Base-by-base conservation (phyloP, 2,113 vertebrate genomes). In the Oreotragus oreotragus region DNA sequence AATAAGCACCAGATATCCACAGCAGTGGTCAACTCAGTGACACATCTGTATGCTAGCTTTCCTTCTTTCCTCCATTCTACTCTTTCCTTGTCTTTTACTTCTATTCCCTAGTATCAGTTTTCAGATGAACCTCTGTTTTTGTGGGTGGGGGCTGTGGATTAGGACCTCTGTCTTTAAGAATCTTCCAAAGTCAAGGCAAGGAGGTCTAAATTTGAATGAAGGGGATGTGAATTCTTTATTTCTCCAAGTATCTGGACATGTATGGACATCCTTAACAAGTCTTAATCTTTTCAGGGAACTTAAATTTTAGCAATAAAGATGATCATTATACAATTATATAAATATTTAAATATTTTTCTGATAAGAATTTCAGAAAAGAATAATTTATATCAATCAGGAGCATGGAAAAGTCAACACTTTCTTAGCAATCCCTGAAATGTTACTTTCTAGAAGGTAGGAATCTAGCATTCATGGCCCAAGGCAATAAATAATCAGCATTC, bases 401-500 rank as follows among this genome's bases (percentile, higher is more conserved):
- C 76, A 76, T 28, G 27, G 45, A 58, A 91, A 96, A 85, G 16
- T 53, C 76, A 79, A 49, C n/a, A 92, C 43, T 81, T 91, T 91
- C 39, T 95, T 88, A 92, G 49, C 53, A 36, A n/a, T 94, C 16
- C 43, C 70, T 84, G 84, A 96, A 91, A 95, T 85, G 25, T 16
- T 94, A 60, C 58, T 85, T 51, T 95, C 60, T 79, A 53, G 60
- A 86, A 77, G 51, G 47, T 77, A 21, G 88, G 64, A 62, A 25
- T 51, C 43, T 90, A 43, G 58, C 39, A 96, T 88, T n/a, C 23
- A 23, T 90, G 55, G 58, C 96, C 97, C 43, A 47, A 90, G 64
- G 97, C 85, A 92, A 49, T 64, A 85, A 94, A 88, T 96, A 96
- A 95, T 94, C 90, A 96, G 49, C 85, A 96, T 96, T 79, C 90